Evolutionary conservation across 2,113 vertebrate genomes (phyloP), one percentile per base, ranked within the genome.

Genomic region (Camelus dromedarius): DNA sequence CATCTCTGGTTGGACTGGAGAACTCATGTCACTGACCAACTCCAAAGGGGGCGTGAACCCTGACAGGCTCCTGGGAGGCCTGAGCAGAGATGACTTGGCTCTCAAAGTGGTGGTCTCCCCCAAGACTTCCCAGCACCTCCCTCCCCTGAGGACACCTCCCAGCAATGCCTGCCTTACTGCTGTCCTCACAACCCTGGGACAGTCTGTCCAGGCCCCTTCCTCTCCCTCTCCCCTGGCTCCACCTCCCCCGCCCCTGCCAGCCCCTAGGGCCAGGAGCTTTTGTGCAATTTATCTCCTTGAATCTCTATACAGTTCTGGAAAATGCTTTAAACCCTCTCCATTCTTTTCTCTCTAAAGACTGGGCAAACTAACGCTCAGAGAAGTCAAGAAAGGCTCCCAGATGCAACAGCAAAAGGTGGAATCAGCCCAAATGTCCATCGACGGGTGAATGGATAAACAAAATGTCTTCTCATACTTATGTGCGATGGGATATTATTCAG

Each of bases 101-200:
- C 20, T 60, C 6, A 15, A 32, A 24, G 15, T 19, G 15, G 18
- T 20, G 54, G 13, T 64, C 67, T 42, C 60, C 58, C 32, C 28
- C 22, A 6, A 18, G 22, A 18, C 22, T 54, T 67, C n/a, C 56
- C 20, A 22, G 62, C 7, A 42, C 5, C 80, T 30, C 2, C 81
- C 1, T 50, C 30, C 5, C 0, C n/a, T 1, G 48, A n/a, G 56
- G 62, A 56, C 2, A 7, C 12, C 80, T 32, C 26, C 28, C 6
- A 2, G 38, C 64, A 73, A 26, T 0, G 9, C 30, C 42, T 24
- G n/a, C 38, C 52, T 76, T 19, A 50, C 2, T 0, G 0, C 19
- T 62, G 70, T 26, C 22, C 28, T 54, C 19, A 82, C 4, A n/a
- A 8, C 13, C 30, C 46, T 46, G 62, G 70, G 8, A 24, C 52